Evolutionary conservation across 92 coral and sea anemone genomes (phyloP).

Genomic region (Heteractis magnifica): DNA sequence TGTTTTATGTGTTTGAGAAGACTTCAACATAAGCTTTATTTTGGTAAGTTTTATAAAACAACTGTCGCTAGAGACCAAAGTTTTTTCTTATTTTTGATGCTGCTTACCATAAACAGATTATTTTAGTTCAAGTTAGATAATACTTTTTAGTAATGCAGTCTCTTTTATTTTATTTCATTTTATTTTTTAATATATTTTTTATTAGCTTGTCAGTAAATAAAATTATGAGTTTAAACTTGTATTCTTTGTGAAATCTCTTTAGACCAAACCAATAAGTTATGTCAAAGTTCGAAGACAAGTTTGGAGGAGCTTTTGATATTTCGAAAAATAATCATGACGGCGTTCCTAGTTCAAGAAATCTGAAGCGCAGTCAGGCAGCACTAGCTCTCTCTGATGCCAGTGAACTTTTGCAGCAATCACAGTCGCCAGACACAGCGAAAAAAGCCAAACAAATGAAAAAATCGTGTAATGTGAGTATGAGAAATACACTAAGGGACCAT

Average conservation of each 20-base stretch:
- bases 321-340: slow-evolving; percentile 7
- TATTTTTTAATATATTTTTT: not conserved
- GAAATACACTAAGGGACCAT: too few relatives aligned
- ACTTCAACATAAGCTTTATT: not conserved
- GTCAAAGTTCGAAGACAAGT: slow-evolving; percentile 29
- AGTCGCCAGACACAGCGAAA: not conserved
- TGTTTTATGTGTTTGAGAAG: not conserved
- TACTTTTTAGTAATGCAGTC: too few relatives aligned
- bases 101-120: not conserved
- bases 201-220: not conserved
- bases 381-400: not conserved
- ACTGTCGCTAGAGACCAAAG: too few relatives aligned
- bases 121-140: too few relatives aligned
- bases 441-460: slow-evolving; percentile 8
- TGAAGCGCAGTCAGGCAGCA: slow-evolving; percentile 14
- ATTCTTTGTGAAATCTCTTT: not conserved
- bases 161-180: not conserved
- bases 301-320: slow-evolving; percentile 20
- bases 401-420: not conserved
- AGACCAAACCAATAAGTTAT: not conserved
- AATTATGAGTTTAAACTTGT: not conserved
- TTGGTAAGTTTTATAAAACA: not conserved
- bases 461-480: slow-evolving; percentile 13
- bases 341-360: not conserved
- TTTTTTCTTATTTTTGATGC: not conserved